Percentiles rank a stretch among this genome's conserved stretches.
phyloP scores from a whole-genome alignment of 2,888 invertebrate species.

The Cryptus armator region DNA sequence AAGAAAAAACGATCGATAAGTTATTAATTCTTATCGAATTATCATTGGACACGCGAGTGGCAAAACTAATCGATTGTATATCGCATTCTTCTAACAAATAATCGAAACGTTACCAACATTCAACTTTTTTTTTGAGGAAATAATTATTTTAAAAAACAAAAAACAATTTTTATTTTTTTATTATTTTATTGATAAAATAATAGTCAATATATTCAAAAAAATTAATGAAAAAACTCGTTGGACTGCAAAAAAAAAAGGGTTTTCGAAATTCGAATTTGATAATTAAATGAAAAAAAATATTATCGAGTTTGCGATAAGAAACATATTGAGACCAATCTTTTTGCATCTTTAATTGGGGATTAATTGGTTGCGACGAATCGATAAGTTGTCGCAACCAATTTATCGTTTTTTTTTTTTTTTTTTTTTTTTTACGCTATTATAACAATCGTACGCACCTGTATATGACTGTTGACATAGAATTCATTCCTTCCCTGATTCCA shows the following conservation, averaged over 20 bases:
- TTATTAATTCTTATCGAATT: background rate
- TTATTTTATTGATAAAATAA: no score
- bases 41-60: no score
- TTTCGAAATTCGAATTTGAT: conserved; percentile 2
- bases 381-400: no score
- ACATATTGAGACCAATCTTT: background rate
- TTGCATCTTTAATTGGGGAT: no score
- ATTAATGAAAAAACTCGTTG: background rate
- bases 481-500: conserved; percentile 92
- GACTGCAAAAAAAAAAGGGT: background rate
- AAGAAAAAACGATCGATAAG: background rate
- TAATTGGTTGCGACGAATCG: background rate
- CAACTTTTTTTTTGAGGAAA: background rate
- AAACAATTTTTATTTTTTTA: no score
- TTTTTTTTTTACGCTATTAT: background rate
- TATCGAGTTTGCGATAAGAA: background rate
- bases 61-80: background rate
- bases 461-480: conserved; percentile 91
- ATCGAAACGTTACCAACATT: no score
- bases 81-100: background rate
- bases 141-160: no score
- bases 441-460: conserved; percentile 87
- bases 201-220: background rate
- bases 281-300: no score
- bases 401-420: no score